Evolutionary conservation across 2,888 invertebrate species (phyloP).

Genomic region (Seladonia tumulorum): DNA sequence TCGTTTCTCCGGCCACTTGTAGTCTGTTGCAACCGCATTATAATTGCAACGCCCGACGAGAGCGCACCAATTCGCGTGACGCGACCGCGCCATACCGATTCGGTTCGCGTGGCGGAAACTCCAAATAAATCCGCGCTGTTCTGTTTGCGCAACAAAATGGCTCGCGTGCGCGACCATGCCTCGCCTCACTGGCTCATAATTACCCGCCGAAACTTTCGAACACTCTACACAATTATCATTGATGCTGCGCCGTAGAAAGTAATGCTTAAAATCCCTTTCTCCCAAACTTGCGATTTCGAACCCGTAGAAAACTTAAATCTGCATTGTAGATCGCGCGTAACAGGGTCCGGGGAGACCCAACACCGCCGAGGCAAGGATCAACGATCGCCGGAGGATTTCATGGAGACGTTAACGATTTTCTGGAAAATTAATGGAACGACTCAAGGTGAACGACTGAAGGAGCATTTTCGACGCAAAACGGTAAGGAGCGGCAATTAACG

Average conservation of each 20-base stretch:
- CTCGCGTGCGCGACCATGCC: not conserved
- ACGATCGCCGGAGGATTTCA: not conserved
- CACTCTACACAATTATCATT: not conserved
- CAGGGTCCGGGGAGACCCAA: not conserved
- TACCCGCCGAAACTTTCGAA: not conserved
- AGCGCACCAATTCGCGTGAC: constrained; percentile 43
- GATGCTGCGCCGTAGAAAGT: not conserved
- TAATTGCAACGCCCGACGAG: constrained; percentile 34
- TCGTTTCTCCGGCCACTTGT: constrained; percentile 42
- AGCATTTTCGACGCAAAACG: too few species aligned
- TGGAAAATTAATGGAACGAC: not conserved
- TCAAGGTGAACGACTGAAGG: not conserved
- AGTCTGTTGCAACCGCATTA: constrained; percentile 44
- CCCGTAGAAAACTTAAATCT: not conserved
- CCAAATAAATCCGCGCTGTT: not conserved
- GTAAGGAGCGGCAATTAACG: constrained; percentile 28
- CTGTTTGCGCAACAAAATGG: not conserved
- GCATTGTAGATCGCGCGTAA: not conserved
- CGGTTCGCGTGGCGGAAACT: not conserved
- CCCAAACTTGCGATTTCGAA: not conserved
- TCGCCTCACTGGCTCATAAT: not conserved
- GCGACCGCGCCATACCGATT: not conserved
- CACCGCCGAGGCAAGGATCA: too few species aligned
- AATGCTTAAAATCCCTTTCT: not conserved
- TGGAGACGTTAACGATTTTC: not conserved